Percentiles rank a stretch among this genome's conserved stretches.
These are phyloP conservation scores for Pararge aegeria DNA, from an alignment of 1,140 invertebrate genomes.

Conservation along the genomic window DNA sequence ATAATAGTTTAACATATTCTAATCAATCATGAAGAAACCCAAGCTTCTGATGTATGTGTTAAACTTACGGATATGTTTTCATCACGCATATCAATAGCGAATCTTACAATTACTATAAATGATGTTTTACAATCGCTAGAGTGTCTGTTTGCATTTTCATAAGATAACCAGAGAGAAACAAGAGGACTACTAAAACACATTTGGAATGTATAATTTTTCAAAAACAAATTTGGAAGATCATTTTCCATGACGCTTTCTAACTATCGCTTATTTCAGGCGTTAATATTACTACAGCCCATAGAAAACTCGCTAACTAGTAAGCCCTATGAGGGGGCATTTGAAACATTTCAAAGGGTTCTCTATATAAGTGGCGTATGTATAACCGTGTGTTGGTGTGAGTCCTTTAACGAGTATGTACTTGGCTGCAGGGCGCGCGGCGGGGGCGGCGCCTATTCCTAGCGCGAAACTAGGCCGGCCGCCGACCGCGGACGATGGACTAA, in stretches of 20 bases:
- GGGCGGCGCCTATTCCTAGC: constrained; percentile 75
- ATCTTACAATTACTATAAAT: no score
- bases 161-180: no score
- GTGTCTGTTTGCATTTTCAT: no score
- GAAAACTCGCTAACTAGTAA: constrained; percentile 18
- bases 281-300: background rate
- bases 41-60: no score
- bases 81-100: no score
- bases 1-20: no score
- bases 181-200: no score
- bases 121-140: no score
- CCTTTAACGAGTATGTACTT: constrained; percentile 67
- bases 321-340: constrained; percentile 35
- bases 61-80: no score
- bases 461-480: constrained; percentile 76
- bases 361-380: constrained; percentile 39
- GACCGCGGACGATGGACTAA: constrained; percentile 52
- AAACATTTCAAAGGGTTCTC: constrained; percentile 47
- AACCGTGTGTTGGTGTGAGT: constrained; percentile 48
- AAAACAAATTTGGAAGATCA: no score
- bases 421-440: constrained; percentile 65
- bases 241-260: background rate
- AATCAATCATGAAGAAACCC: no score
- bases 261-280: background rate
- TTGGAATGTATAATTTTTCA: no score